Base-by-base conservation (phyloP, 2,113 vertebrate genomes). In the Notarius quadriscutis region DNA sequence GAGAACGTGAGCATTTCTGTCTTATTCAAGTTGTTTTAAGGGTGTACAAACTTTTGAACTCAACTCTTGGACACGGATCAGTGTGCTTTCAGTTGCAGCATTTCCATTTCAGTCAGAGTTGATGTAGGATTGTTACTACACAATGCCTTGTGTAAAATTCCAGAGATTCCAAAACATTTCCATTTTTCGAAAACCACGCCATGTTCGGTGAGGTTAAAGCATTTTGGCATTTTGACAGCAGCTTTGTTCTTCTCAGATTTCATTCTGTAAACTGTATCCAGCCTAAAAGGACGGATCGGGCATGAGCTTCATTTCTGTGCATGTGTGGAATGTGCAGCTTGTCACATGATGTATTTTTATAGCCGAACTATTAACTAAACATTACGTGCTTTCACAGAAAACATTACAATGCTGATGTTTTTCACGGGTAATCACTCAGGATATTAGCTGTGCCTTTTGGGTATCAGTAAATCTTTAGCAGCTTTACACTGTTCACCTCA, bases 331-430 rank as follows among this genome's bases (percentile, higher is more conserved):
- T 88, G 85, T 11, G 10, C 60, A 82, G 71, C 77, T 75, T 50
- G 48, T 34, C 69, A 72, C 22, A 65, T 25, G 17, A 55, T 65
- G 25, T 34, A 58, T 34, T 86, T 86, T 81, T 67, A 88, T 74
- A n/a, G 81, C 30, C 74, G 55, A 84, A 75, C 22, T 85, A 84
- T 67, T 81, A 88, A 63, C 18, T 15, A 62, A 71, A 84, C 60
- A n/a, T 74, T 14, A 67, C n/a, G 79, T 80, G 62, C 60, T 86
- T 88, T 88, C 50, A 83, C 30, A 78, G 84, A 67, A 79, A 88
- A 85, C 67, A 69, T 89, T 67, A 84, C 53, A 72, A 30, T 81
- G 8, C n/a, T n/a, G 30, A 69, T 51, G 55, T 53, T 81, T 17
- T 67, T 62, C 15, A 25, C 27, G 11, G 34, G 25, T 41, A 72